phyloP scores from a whole-genome alignment of 2,888 invertebrate species.

The Melieria picta region DNA sequence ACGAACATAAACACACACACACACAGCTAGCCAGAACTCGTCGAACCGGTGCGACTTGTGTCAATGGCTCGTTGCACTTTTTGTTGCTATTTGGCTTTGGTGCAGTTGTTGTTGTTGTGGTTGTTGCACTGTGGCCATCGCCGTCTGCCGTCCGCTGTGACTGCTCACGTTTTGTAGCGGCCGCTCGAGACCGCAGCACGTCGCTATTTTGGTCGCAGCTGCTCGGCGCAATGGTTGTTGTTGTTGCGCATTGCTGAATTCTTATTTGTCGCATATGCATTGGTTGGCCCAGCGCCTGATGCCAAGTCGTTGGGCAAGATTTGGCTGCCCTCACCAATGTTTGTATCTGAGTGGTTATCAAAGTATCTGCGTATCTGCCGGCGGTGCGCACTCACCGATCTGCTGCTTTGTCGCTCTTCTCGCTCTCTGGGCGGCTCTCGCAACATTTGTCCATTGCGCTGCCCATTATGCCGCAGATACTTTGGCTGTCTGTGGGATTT shows the following conservation, averaged over 20 bases:
- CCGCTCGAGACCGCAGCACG: no score
- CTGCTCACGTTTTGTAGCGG: not conserved
- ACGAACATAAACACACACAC: no score
- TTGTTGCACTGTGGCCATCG: conserved; percentile 38
- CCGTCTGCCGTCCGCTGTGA: conserved; percentile 10
- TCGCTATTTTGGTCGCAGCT: not conserved
- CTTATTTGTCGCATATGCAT: no score
- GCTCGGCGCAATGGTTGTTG: not conserved
- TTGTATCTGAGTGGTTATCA: not conserved
- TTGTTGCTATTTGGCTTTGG: conserved; percentile 35
- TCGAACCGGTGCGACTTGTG: conserved; percentile 61
- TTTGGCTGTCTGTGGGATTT: conserved; percentile 8
- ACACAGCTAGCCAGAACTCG: conserved; percentile 46
- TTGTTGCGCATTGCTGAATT: not conserved
- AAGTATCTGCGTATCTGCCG: not conserved
- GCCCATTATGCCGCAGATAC: conserved; percentile 17
- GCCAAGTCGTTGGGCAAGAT: no score
- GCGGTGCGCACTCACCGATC: not conserved
- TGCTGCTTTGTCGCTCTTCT: conserved; percentile 31
- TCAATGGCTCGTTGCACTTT: conserved; percentile 56
- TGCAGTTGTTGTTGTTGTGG: conserved; percentile 44
- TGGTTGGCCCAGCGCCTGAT: no score
- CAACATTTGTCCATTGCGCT: not conserved
- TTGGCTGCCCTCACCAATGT: no score
- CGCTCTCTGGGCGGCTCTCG: conserved; percentile 41